A percentile compares a stretch with the other conserved stretches of the same genome.
Evolutionary conservation across 2,888 invertebrate species (phyloP).

Genomic region (Girardia tigrina): DNA sequence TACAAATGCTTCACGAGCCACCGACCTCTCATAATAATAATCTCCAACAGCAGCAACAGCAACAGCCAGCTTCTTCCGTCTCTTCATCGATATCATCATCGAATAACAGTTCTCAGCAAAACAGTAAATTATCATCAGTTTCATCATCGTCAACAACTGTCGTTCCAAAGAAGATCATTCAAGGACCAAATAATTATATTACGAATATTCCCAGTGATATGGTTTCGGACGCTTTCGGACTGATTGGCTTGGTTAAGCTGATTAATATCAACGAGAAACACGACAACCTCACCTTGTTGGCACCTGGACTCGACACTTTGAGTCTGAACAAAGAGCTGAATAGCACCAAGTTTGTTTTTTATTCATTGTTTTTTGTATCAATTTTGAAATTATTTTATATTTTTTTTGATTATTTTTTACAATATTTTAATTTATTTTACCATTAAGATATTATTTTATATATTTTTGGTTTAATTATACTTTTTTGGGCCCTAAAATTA

Average conservation of each 20-base stretch:
- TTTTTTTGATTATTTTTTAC: too few relatives aligned
- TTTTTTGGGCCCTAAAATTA: too few relatives aligned
- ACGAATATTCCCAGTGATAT: conserved; percentile 94
- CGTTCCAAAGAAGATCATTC: neutral
- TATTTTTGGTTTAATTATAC: too few relatives aligned
- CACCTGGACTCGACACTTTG: conserved; percentile 71
- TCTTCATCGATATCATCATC: neutral
- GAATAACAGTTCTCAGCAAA: neutral
- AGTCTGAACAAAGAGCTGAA: neutral
- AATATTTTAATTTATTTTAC: too few relatives aligned
- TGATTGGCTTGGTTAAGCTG: conserved; percentile 91
- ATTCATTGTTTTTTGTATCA: too few relatives aligned
- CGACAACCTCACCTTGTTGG: conserved; percentile 83
- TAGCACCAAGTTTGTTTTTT: neutral
- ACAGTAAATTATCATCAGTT: too few relatives aligned
- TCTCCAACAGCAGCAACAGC: too few relatives aligned
- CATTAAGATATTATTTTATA: too few relatives aligned
- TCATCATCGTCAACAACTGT: neutral
- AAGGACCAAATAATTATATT: conserved; percentile 55
- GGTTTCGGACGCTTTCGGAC: conserved; percentile 98
- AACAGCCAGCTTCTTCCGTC: neutral
- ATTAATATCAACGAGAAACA: conserved; percentile 93
- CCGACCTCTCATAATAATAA: too few relatives aligned
- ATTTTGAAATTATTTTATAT: too few relatives aligned
- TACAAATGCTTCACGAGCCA: neutral